These are phyloP conservation scores for Mesoclemmys tuberculata DNA, from an alignment of 2,113 vertebrate genomes.

Conservation along the genomic window DNA sequence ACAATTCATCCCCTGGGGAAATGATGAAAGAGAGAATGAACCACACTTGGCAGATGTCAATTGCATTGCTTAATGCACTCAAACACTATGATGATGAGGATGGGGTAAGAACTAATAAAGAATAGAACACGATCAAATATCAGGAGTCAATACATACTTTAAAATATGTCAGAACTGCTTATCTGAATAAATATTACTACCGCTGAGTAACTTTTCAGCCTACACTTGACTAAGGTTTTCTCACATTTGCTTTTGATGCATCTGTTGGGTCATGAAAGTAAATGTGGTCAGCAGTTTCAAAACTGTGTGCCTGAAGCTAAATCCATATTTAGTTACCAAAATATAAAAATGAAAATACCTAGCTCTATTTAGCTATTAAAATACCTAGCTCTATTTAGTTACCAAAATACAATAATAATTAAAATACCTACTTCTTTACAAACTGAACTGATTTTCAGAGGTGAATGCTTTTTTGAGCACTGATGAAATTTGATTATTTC, in stretches of 20 bases:
- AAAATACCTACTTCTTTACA: not conserved
- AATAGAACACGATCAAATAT: not conserved
- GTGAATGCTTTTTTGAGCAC: not conserved
- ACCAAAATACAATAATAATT: not conserved
- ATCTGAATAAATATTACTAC: slow-evolving; percentile 9
- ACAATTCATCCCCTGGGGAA: not conserved
- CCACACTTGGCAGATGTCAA: slow-evolving; percentile 23
- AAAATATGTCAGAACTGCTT: not conserved
- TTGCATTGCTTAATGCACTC: slow-evolving; percentile 1
- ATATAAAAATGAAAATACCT: not conserved
- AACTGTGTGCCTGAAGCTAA: not conserved
- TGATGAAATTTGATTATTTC: not conserved
- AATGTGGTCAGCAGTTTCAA: not conserved
- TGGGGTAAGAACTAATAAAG: not conserved
- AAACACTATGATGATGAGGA: not conserved
- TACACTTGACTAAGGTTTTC: not conserved
- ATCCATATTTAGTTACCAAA: not conserved
- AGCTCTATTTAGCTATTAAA: no score
- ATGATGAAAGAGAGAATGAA: slow-evolving; percentile 35
- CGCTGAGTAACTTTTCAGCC: not conserved
- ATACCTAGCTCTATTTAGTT: not conserved
- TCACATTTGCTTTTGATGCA: not conserved
- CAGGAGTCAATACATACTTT: not conserved
- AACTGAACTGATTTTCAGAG: not conserved
- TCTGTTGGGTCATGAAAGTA: not conserved